phyloP scores from a whole-genome alignment of 2,888 invertebrate species.

The Volucella bombylans region DNA sequence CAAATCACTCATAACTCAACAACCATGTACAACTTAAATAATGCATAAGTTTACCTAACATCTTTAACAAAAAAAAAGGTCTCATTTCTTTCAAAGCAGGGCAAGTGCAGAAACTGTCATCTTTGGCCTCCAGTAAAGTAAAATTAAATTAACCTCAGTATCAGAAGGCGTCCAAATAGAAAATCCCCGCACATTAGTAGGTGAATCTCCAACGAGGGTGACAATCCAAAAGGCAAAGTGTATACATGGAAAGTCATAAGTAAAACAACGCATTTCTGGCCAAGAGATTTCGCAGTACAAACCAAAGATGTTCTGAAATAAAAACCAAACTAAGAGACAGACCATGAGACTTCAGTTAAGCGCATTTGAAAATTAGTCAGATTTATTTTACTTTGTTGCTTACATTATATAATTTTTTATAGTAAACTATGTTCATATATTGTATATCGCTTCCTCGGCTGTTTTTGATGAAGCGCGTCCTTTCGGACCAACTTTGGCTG shows the following conservation, averaged over 20 bases:
- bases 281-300: slow-evolving; percentile 44
- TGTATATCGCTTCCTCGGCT: too few species aligned
- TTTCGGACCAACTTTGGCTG: too few species aligned
- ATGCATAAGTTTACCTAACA: neutral
- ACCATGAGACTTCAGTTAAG: neutral
- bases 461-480: too few species aligned
- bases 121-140: slow-evolving; percentile 8
- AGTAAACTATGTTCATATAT: too few species aligned
- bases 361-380: neutral
- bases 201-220: slow-evolving; percentile 59
- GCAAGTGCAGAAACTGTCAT: slow-evolving; percentile 17
- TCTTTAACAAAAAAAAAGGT: neutral
- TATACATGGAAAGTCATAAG: slow-evolving; percentile 38
- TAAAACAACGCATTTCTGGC: slow-evolving; percentile 33
- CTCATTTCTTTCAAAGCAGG: neutral
- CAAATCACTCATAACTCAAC: too few species aligned
- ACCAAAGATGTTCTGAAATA: slow-evolving; percentile 46
- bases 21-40: too few species aligned
- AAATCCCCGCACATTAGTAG: slow-evolving; percentile 48
- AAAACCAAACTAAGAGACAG: slow-evolving; percentile 13
- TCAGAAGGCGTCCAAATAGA: slow-evolving; percentile 53
- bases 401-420: too few species aligned
- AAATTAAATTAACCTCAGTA: slow-evolving; percentile 67
- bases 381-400: too few species aligned
- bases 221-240: slow-evolving; percentile 54